Evolutionary conservation across 2,797 vertebrate genomes (phyloP).

Genomic region (Gallinago nigripennis): DNA sequence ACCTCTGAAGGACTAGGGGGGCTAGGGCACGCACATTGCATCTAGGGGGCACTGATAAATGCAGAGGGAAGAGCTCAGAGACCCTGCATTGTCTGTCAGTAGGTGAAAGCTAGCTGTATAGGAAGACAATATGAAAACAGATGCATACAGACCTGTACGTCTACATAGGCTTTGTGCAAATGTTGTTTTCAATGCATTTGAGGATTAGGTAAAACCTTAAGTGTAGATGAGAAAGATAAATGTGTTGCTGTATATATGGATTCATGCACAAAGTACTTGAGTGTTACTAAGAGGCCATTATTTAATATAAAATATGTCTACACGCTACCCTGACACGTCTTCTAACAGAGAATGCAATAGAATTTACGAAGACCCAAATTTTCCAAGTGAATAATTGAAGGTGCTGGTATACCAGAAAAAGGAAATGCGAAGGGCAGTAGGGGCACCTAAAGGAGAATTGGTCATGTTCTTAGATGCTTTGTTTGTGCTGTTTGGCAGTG

Average conservation of each 20-base stretch:
- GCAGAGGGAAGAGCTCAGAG: background rate
- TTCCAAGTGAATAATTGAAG: background rate
- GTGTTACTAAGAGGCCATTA: background rate
- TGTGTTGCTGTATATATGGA: accelerated
- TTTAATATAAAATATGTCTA: background rate
- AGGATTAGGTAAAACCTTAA: background rate
- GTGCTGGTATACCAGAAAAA: background rate
- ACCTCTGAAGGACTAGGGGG: background rate
- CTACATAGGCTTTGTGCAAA: background rate
- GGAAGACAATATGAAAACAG: background rate
- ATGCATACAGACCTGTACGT: accelerated
- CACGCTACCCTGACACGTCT: background rate
- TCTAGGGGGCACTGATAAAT: background rate
- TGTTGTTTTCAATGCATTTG: accelerated
- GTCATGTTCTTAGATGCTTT: background rate
- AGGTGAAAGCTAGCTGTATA: background rate
- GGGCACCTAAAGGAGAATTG: background rate
- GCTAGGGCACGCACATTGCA: background rate
- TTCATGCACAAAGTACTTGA: background rate
- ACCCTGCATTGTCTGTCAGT: background rate
- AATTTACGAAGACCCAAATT: background rate
- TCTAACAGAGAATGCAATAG: background rate
- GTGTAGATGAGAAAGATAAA: background rate
- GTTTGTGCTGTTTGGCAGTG: background rate
- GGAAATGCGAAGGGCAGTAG: background rate